Conservation (phyloP, 2,888 invertebrate species). For the Nematopogon swammerdamellus region DNA sequence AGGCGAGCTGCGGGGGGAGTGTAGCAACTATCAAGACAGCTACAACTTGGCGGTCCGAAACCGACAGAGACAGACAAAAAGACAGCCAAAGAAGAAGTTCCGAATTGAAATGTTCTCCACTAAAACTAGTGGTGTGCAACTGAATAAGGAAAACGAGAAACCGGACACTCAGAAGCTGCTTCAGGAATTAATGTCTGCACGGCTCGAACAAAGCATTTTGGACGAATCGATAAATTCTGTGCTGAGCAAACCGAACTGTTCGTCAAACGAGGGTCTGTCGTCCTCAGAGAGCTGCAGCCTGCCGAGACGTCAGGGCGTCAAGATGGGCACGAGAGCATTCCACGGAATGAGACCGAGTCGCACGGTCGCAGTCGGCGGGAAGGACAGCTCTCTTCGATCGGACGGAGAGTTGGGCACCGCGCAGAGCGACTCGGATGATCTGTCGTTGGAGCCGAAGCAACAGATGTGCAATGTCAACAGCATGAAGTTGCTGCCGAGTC, state of each 20-base stretch:
- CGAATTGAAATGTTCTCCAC: constrained; percentile 47
- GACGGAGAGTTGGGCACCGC: constrained; percentile 37
- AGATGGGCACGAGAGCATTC: constrained; percentile 72
- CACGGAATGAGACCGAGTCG: constrained; percentile 36
- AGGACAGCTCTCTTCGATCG: constrained; percentile 21
- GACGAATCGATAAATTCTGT: constrained; percentile 17
- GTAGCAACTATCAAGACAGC: constrained; percentile 50
- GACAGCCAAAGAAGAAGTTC: constrained; percentile 49
- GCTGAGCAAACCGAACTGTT: constrained; percentile 22
- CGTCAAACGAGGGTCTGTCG: constrained; percentile 44
- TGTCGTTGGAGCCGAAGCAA: constrained; percentile 30
- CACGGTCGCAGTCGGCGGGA: constrained; percentile 22
- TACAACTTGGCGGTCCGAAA: constrained; percentile 50
- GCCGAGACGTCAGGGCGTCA: constrained; percentile 63
- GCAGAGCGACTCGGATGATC: constrained; percentile 49
- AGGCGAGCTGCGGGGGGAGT: constrained; percentile 27
- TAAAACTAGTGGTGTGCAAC: constrained; percentile 52
- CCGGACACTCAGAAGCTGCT: constrained; percentile 49
- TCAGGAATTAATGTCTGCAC: constrained; percentile 35
- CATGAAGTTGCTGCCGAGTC: constrained; percentile 45
- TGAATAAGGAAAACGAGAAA: constrained; percentile 69
- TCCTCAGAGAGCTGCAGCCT: constrained; percentile 49
- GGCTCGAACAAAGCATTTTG: constrained; percentile 24
- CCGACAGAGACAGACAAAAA: constrained; percentile 26
- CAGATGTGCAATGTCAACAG: constrained; percentile 49